Evolutionary conservation across 2,797 vertebrate genomes (phyloP), one percentile per base, ranked within the genome.

Genomic region (Sorex maritimensis): DNA sequence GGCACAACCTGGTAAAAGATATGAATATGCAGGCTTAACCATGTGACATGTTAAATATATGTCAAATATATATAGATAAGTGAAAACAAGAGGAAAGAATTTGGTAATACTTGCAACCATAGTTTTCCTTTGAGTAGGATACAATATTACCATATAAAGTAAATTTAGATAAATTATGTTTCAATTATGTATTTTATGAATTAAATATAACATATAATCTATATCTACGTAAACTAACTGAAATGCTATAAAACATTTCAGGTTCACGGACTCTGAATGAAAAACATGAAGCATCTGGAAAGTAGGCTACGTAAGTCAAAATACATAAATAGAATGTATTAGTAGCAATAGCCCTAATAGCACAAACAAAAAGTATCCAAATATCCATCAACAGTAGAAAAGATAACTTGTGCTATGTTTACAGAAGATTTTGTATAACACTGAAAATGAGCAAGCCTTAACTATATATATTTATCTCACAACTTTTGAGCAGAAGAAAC

Each of bases 361-460:
- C 14, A 21, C 1, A 92, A 86, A 61, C 15, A 15, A 30, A 87
- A 74, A 68, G 12, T 34, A 85, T 44, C 8, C 34, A 86, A 78
- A 91, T 71, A 44, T 3, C 15, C 28, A 90, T 26, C 44, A 81
- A 69, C 5, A 88, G 17, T 28, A 80, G 52, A 78, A 85, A 52
- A 34, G 28, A 38, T 41, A 84, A 69, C 63, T 3, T 55, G 21
- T 55, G 17, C 41, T 73, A 61, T 5, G 41, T n/a, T 34, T 10
- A 88, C 34, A 67, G 9, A 30, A 21, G 61, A 90, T 86, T 93
- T 75, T 79, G 38, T 7, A 6, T 24, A 38, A 44, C 71, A 85
- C 14, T 94, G 15, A 82, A 95, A 92, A 81, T 71, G 68, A 93
- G 85, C 58, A 82, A 85, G 41, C 11, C 65, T 12, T 61, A 92